Evolutionary conservation across 1,140 invertebrate genomes (phyloP).

Genomic region (Arion vulgaris): DNA sequence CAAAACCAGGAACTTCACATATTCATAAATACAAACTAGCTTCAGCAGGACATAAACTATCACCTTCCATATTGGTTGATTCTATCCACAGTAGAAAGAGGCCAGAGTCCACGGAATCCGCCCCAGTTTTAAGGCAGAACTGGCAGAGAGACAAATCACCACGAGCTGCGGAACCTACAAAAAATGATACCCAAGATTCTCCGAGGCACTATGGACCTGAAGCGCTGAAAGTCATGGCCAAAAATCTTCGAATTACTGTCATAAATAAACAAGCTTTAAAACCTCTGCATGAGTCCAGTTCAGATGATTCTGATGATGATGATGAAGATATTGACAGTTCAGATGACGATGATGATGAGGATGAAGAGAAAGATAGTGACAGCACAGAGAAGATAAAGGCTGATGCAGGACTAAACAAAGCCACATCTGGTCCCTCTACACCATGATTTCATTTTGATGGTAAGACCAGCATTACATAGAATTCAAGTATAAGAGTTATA

Average conservation of each 20-base stretch:
- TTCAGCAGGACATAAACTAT: not conserved
- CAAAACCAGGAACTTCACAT: not conserved
- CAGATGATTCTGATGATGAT: constrained; percentile 21
- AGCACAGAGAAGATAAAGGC: not conserved
- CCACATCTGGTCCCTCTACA: not conserved
- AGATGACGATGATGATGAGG: constrained; percentile 2
- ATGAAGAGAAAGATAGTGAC: not conserved
- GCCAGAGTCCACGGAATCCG: not conserved
- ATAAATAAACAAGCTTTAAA: constrained; percentile 2
- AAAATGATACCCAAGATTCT: not conserved
- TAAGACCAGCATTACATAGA: not conserved
- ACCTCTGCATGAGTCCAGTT: not conserved
- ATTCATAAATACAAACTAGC: not conserved
- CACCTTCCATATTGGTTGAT: not conserved
- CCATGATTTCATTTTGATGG: not conserved
- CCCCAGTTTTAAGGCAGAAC: not conserved
- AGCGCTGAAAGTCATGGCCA: constrained; percentile 11
- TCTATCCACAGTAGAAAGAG: not conserved
- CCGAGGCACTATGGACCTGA: not conserved
- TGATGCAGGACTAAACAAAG: not conserved
- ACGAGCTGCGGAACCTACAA: not conserved
- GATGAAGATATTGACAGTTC: not conserved
- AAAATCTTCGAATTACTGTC: constrained; percentile 16
- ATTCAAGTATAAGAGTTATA: too few species aligned
- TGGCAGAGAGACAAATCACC: not conserved